Evolutionary conservation across 2,113 vertebrate genomes (phyloP).

Genomic region (Thryonomys swinderianus): DNA sequence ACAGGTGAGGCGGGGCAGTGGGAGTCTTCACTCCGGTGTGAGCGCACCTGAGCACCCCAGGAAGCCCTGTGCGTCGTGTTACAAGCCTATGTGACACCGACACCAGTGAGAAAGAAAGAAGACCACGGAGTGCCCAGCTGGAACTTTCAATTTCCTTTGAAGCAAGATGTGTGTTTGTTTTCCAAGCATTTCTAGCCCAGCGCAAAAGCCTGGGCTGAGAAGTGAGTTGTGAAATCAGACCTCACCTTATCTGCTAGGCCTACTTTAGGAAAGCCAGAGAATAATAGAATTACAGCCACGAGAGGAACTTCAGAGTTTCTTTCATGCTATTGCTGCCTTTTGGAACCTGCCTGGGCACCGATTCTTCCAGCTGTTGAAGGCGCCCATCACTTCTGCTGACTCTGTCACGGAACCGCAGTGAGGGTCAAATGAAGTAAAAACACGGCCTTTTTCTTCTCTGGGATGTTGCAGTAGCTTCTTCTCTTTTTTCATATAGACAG

Average conservation of each 20-base stretch:
- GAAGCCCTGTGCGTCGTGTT: not conserved
- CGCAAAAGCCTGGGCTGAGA: not conserved
- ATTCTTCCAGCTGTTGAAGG: not conserved
- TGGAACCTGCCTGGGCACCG: not conserved
- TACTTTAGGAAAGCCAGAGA: conserved; percentile 8
- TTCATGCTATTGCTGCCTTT: not conserved
- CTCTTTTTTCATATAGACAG: not conserved
- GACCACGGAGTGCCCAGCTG: not conserved
- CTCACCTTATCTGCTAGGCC: not conserved
- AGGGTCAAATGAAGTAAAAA: not conserved
- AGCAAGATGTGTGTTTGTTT: not conserved
- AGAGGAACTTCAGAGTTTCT: not conserved
- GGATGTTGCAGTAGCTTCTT: not conserved
- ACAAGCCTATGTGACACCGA: not conserved
- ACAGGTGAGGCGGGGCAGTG: not conserved
- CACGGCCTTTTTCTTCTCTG: not conserved
- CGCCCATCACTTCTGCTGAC: not conserved
- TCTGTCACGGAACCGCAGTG: not conserved
- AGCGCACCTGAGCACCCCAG: not conserved
- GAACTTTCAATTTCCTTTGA: not conserved
- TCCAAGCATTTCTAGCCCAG: not conserved
- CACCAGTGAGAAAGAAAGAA: not conserved
- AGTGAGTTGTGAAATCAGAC: not conserved
- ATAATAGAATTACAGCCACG: conserved; percentile 1
- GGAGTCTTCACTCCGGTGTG: not conserved